Percentiles rank a stretch among this genome's conserved stretches.
Conservation (phyloP, 2,113 vertebrate species). For the Melanerpes aurifrons region DNA sequence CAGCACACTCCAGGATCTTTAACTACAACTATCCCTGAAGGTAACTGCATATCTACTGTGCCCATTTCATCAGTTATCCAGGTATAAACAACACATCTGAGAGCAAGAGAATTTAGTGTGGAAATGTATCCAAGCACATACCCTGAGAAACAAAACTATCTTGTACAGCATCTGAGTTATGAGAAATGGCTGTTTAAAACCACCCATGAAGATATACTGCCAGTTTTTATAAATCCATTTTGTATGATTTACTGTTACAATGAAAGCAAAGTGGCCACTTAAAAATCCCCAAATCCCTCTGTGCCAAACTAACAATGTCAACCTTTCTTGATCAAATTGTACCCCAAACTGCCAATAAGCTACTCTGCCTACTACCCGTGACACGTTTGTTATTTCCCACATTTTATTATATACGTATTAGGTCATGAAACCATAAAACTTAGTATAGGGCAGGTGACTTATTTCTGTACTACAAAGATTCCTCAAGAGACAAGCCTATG, state of each 20-base stretch:
- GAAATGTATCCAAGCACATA: not conserved
- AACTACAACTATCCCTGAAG: not conserved
- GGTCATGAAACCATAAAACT: not conserved
- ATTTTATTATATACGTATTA: constrained; percentile 19
- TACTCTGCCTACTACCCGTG: not conserved
- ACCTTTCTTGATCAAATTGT: not conserved
- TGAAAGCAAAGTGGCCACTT: not conserved
- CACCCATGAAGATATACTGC: not conserved
- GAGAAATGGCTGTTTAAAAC: not conserved
- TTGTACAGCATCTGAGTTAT: not conserved
- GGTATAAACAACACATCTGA: not conserved
- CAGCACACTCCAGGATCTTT: not conserved
- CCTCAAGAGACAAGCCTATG: not conserved
- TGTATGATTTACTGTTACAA: not conserved
- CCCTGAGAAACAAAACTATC: not conserved
- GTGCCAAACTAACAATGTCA: not conserved
- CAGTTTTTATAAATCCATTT: not conserved
- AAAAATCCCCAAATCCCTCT: not conserved
- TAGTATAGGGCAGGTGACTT: not conserved
- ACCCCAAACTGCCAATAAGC: not conserved
- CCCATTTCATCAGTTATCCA: not conserved
- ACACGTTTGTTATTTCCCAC: not conserved
- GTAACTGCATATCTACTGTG: not conserved
- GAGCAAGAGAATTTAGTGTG: not conserved
- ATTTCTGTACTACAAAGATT: constrained; percentile 22